Percentiles rank a stretch among this genome's conserved stretches.
Conservation (phyloP, 2,888 invertebrate genomes). For the Scaptomyza reducta region DNA sequence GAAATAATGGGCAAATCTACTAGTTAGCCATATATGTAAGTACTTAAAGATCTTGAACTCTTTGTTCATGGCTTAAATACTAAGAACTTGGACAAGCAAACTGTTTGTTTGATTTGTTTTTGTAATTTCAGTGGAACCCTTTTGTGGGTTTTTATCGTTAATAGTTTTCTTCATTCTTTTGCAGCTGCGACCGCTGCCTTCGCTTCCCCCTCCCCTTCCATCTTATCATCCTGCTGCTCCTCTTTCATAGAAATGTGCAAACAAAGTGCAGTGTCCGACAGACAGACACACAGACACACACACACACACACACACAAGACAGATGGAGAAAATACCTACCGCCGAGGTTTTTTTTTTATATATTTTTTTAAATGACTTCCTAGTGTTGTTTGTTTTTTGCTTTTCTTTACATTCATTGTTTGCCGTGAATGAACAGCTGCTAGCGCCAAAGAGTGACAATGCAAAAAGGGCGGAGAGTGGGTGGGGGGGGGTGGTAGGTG, state of each 20-base stretch:
- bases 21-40: too few species aligned
- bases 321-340: slow-evolving; percentile 10
- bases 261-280: slow-evolving; percentile 42
- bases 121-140: slow-evolving; percentile 7
- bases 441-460: slow-evolving; percentile 36
- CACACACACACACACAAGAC: slow-evolving; percentile 5
- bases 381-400: slow-evolving; percentile 16
- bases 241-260: slow-evolving; percentile 22
- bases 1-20: too few species aligned
- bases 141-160: not conserved
- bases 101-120: not conserved
- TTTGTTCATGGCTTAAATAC: too few species aligned
- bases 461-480: not conserved
- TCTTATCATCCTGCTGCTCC: not conserved
- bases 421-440: slow-evolving; percentile 56
- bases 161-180: not conserved
- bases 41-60: too few species aligned
- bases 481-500: not conserved
- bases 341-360: slow-evolving; percentile 10
- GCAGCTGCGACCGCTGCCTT: too few species aligned
- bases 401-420: slow-evolving; percentile 59
- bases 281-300: slow-evolving; percentile 19
- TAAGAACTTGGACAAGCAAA: not conserved
- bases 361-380: slow-evolving; percentile 66
- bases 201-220: too few species aligned